Conservation (phyloP, 2,797 vertebrate genomes). For the Graptemys geographica region DNA sequence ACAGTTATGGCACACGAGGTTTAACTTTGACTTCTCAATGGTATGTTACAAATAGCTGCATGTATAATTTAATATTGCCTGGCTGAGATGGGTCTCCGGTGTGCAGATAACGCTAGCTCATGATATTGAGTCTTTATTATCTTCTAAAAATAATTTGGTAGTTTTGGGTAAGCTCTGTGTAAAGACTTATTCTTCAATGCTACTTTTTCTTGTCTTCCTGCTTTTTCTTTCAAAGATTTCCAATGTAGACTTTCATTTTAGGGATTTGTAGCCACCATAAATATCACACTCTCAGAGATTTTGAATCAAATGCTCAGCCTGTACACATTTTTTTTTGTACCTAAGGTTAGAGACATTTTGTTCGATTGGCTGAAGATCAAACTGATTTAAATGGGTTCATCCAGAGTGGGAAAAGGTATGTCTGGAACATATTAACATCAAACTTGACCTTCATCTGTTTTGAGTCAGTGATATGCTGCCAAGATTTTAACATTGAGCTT, state of each 20-base stretch:
- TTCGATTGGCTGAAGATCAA: background rate
- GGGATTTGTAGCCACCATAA: background rate
- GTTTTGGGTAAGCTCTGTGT: background rate
- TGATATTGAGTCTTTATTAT: background rate
- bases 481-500: background rate
- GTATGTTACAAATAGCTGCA: constrained; percentile 72
- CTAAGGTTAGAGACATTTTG: background rate
- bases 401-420: background rate
- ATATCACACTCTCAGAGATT: background rate
- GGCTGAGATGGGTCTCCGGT: background rate
- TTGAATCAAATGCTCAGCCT: background rate
- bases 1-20: constrained; percentile 34
- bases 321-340: background rate
- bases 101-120: background rate
- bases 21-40: constrained; percentile 61
- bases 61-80: constrained; percentile 49
- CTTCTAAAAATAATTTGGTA: constrained; percentile 10
- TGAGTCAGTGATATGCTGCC: background rate
- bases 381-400: background rate
- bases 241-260: background rate
- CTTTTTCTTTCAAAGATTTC: background rate
- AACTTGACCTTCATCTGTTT: background rate
- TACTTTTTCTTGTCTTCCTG: constrained; percentile 5
- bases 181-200: background rate
- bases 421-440: background rate